These are phyloP conservation scores for Enteromius trimaculatus DNA, from an alignment of 2,797 vertebrate genomes.

Conservation along the genomic window DNA sequence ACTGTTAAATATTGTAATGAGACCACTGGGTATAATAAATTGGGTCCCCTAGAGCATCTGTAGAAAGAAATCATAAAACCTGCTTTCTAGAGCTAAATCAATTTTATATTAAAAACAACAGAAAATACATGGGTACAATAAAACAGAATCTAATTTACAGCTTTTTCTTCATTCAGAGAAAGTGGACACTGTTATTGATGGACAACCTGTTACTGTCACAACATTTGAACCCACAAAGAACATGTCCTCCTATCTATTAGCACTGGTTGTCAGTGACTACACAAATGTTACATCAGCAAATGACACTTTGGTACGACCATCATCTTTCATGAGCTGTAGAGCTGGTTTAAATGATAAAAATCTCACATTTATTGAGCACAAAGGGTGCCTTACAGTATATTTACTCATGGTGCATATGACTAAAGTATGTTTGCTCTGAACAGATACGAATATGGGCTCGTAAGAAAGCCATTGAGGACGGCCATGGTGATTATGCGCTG, in stretches of 20 bases:
- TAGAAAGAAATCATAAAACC: neutral
- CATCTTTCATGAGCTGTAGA: neutral
- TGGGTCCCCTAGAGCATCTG: neutral
- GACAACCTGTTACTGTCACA: conserved; percentile 64
- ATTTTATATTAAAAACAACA: neutral
- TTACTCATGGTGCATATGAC: neutral
- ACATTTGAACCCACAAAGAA: conserved; percentile 76
- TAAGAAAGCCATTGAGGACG: conserved; percentile 67
- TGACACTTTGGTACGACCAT: conserved; percentile 59
- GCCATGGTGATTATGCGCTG: conserved; percentile 80
- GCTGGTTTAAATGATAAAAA: neutral
- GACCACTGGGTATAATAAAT: neutral
- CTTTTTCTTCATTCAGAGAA: conserved; percentile 63
- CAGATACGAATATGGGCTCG: conserved; percentile 92
- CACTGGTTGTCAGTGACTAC: conserved; percentile 86
- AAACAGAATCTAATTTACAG: neutral
- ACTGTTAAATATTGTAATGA: neutral
- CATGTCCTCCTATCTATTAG: conserved; percentile 92
- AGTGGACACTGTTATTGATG: neutral
- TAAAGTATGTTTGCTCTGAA: conserved; percentile 46
- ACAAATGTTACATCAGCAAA: accelerated
- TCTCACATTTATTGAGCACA: conserved; percentile 21
- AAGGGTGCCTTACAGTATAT: neutral
- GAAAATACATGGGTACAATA: too few relatives aligned
- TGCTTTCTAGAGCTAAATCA: neutral